Evolutionary conservation across 2,888 invertebrate species (phyloP), one percentile per base, ranked within the genome.

Genomic region (Andrena praecox): DNA sequence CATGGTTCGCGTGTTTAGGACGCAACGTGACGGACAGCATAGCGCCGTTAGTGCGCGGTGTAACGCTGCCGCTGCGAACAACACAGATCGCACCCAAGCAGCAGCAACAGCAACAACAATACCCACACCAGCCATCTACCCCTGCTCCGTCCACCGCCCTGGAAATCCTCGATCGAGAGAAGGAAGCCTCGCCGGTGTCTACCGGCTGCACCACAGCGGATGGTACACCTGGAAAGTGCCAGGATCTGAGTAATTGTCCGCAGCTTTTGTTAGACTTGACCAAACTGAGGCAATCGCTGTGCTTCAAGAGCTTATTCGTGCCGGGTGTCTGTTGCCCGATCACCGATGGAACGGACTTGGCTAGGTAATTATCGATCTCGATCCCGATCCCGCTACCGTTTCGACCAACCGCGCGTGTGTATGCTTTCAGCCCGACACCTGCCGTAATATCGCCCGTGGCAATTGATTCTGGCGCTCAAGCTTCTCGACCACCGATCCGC

Each of bases 251-350:
- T 90, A 97, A 97, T 90, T 98, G 98, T 91, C 98, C 98, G 0
- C 97, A 98, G 87, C 94, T 98, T 33, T 94, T 98, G 0, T 94
- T 98, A 29, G 97, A 98, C 93, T 95, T 98, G 69, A 96, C 97
- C 16, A 97, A 96, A 92, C 94, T 98, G 24, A 94, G 98, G 42
- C 97, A 98, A 91, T 98, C 98, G 0, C 95, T 98, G 10, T 98
- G 98, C 91, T 98, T 98, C 92, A 98, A 98, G 94, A 97, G 97
- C 84, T 95, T 98, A 1, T 98, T 98, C 91, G 97, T 98, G 1
- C 98, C 98, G 0, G 98, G 98, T 1, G 98, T 98, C 2, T 98
- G 98, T 92, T 98, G 98, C 93, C 98, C 98, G 0, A 88, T 94
- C 8, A 68, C 63, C 4, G 87, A 84, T 8, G 71, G 33, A 69